phyloP scores from a whole-genome alignment of 2,113 vertebrate species.

The Amblyopsis rosae region DNA sequence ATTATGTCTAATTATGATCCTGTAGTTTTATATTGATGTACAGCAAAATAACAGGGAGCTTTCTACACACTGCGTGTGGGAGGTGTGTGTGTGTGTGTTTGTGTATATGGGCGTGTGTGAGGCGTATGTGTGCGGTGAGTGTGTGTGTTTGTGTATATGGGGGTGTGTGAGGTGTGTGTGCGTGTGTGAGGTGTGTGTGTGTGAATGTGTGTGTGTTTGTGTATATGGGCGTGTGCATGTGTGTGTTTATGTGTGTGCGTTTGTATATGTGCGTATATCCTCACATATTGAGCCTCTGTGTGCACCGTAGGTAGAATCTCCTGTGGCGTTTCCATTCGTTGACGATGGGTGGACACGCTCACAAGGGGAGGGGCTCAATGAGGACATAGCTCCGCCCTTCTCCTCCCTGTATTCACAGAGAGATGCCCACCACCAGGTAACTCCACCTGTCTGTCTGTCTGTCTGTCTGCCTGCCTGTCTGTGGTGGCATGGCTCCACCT shows the following conservation, averaged over 20 bases:
- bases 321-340: slow-evolving; percentile 52
- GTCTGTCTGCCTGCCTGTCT: slow-evolving; percentile 19
- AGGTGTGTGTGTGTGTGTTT: not conserved
- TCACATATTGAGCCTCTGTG: slow-evolving; percentile 51
- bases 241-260: not conserved
- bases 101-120: not conserved
- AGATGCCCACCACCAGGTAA: slow-evolving; percentile 71
- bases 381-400: slow-evolving; percentile 61
- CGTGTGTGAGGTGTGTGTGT: not conserved
- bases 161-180: not conserved
- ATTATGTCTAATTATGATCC: no score
- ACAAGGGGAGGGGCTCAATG: slow-evolving; percentile 57
- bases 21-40: no score
- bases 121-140: not conserved
- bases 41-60: no score
- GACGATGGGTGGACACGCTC: slow-evolving; percentile 65
- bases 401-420: slow-evolving; percentile 69
- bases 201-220: not conserved
- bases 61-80: not conserved
- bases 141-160: not conserved
- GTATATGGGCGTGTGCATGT: slow-evolving; percentile 2
- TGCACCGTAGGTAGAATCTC: slow-evolving; percentile 70
- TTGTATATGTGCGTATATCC: slow-evolving; percentile 9
- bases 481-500: not conserved
- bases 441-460: slow-evolving; percentile 2